Base-by-base conservation (phyloP, 2,888 invertebrate genomes). In the Phalera bucephala region DNA sequence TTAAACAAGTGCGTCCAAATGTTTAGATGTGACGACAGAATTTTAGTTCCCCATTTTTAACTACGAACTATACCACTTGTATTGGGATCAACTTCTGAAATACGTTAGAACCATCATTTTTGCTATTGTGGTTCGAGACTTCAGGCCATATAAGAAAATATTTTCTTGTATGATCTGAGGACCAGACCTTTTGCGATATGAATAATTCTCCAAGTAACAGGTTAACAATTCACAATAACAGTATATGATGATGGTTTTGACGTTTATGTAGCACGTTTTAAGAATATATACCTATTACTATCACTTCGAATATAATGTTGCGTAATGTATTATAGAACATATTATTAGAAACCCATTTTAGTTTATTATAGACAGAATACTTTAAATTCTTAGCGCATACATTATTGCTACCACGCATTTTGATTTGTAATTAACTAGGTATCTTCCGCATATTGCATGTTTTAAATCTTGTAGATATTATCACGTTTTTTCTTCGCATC, bases 381-480 rank as follows among this genome's bases (percentile, higher is more conserved):
- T 15, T 21, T 28, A 20, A 31, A 36, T 12, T 19, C 23, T 19
- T 25, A 11, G 7, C 10, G 28, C 34, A 8, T 28, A 3, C 31
- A 17, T n/a, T 14, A 12, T 10, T 15, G 10, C 14, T 14, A 31
- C 35, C 36, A 20, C 25, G 27, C 22, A 31, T 22, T 38, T 42
- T 29, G 21, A 35, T 35, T 28, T 37, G 33, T 40, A 38, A 12
- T 33, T 31, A 20, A n/a, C n/a, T 22, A 32, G 23, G 20, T 14
- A 15, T 29, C 1, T 10, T 31, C 15, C 17, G 21, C 13, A 28
- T 35, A 31, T 17, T 40, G 59, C 60, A 57, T 52, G 59, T 15
- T 6, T 46, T 30, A 35, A 17, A 25, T 31, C 36, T 41, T 45
- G 45, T 53, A 46, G 40, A 39, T 43, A 50, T 47, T 33, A 15